Evolutionary conservation across 2,113 vertebrate genomes (phyloP), one percentile per base, ranked within the genome.

Genomic region (Cettia cetti): DNA sequence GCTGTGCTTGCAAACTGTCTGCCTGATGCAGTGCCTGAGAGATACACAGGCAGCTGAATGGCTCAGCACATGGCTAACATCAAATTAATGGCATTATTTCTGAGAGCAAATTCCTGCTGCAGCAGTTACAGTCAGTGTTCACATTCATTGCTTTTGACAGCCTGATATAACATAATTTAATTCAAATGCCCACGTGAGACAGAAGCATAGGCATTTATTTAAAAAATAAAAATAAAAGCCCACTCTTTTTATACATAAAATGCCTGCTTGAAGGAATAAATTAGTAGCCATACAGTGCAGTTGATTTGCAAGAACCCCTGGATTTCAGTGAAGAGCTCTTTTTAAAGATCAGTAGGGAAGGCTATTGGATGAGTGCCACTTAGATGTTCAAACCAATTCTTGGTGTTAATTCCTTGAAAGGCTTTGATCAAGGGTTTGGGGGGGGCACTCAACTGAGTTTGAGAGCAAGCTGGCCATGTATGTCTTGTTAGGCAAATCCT

Each of bases 71-170:
- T 78, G 86, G 59, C 83, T 72, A 79, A 66, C 18, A 53, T 95
- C 76, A 92, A 72, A 85, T 75, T 90, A 89, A 93, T 93, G 50
- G 56, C 87, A 40, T 86, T 90, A 71, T 83, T 91, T 83, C 84
- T 94, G 57, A 74, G 80, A 80, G 83, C 71, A 78, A 75, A 65
- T 96, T 91, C 71, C 63, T 92, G 30, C 60, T 95, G 40, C 86
- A 84, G 6, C 47, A 56, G 65, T 52, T 95, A 59, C 64, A 68
- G 65, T 61, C 42, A 13, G 8, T 90, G 81, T 86, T 94, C 82
- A 86, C 75, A 64, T 92, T 86, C 86, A 93, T 92, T 94, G 60
- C 53, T 95, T 94, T 88, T 92, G 92, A 94, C 94, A 91, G 84
- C 39, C 77, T 93, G 45, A 70, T 74, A 42, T 11, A 65, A 80